phyloP scores from a whole-genome alignment of 2,113 vertebrate species.

The Pycnonotus jocosus region DNA sequence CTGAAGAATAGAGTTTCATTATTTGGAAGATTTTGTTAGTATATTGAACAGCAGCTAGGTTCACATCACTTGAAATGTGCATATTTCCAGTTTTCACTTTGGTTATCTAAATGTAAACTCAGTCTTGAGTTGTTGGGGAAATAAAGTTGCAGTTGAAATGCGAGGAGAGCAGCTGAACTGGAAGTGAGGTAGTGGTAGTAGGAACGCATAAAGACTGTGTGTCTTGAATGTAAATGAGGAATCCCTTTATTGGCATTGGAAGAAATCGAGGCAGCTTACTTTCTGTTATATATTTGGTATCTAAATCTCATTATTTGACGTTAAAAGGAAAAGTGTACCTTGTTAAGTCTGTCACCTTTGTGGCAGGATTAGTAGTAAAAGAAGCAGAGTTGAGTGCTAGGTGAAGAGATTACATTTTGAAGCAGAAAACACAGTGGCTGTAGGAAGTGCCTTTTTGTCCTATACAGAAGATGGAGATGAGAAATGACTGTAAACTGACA shows the following conservation, averaged over 20 bases:
- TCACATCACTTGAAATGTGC: neutral
- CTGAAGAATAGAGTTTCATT: neutral
- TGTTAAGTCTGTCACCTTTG: neutral
- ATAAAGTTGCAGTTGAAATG: neutral
- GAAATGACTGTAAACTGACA: neutral
- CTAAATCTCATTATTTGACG: neutral
- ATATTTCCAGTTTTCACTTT: neutral
- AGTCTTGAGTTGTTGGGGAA: neutral
- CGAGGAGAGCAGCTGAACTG: neutral
- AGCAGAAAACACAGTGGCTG: neutral
- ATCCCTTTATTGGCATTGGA: neutral
- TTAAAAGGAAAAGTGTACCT: neutral
- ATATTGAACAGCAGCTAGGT: neutral
- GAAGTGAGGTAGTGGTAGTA: neutral
- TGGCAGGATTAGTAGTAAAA: neutral
- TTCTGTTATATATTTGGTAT: neutral
- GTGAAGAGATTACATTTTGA: neutral
- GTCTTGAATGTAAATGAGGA: neutral
- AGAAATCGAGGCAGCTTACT: neutral
- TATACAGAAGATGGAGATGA: neutral
- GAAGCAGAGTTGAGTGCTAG: neutral
- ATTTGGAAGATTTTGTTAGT: neutral
- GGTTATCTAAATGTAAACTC: conserved; percentile 3
- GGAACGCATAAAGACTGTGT: neutral
- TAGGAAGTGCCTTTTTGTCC: neutral